Evolutionary conservation across 2,888 invertebrate genomes (phyloP).

Genomic region (Drosophila demipolita): DNA sequence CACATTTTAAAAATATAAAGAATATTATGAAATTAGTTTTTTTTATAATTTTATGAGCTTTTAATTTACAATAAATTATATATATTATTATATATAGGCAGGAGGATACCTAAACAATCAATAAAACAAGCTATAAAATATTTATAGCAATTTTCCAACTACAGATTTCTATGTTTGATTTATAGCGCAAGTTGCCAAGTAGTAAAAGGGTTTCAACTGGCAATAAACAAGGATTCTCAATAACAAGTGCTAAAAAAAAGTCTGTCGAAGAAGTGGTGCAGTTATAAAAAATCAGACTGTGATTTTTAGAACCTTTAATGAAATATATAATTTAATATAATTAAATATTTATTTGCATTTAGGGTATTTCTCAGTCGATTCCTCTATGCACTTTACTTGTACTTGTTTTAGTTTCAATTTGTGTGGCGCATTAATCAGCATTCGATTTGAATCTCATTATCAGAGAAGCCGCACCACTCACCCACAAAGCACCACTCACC

Average conservation of each 20-base stretch:
- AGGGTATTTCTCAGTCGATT: slow-evolving; percentile 17
- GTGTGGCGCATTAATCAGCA: slow-evolving; percentile 73
- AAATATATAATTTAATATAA: not conserved
- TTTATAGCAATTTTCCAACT: not conserved
- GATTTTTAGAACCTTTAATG: not conserved
- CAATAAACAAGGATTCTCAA: not conserved
- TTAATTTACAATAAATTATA: not conserved
- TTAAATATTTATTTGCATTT: not conserved
- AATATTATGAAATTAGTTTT: not conserved
- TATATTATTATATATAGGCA: not conserved
- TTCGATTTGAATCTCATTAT: slow-evolving; percentile 79
- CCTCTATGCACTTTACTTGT: too few relatives aligned
- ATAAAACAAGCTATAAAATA: not conserved
- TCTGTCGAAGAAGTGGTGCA: not conserved
- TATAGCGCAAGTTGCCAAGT: not conserved
- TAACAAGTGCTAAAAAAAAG: not conserved
- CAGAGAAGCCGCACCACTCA: slow-evolving; percentile 13
- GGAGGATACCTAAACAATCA: not conserved
- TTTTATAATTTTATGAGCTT: not conserved
- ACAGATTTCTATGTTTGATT: not conserved
- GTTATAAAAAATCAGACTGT: not conserved
- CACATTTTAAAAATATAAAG: not conserved
- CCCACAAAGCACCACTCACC: slow-evolving; percentile 1
- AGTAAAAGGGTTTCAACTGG: not conserved
- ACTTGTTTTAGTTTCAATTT: slow-evolving; percentile 70